These are phyloP conservation scores for Chrosomus eos DNA, from an alignment of 2,797 vertebrate genomes.

Conservation along the genomic window DNA sequence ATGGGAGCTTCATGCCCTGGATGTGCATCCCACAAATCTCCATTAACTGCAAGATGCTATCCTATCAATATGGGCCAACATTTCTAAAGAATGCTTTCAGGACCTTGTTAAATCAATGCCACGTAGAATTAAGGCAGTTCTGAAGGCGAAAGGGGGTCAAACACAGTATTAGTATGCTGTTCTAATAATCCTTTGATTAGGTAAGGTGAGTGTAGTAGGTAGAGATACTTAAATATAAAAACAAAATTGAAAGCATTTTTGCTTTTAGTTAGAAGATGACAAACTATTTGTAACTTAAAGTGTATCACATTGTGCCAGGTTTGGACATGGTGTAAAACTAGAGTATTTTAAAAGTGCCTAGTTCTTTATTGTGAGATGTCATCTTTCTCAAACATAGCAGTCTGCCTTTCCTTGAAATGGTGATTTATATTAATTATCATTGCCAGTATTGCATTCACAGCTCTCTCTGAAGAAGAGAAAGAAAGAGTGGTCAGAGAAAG, in stretches of 20 bases:
- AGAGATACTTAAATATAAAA: neutral
- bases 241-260: neutral
- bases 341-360: neutral
- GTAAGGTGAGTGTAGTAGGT: too few species aligned
- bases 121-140: too few species aligned
- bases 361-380: neutral
- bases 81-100: too few species aligned
- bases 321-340: neutral
- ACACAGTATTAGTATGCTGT: too few species aligned
- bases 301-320: neutral
- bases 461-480: neutral
- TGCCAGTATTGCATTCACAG: neutral
- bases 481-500: neutral
- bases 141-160: too few species aligned
- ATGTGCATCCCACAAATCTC: too few species aligned
- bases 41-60: too few species aligned
- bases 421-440: neutral
- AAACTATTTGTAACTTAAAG: neutral
- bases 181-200: too few species aligned
- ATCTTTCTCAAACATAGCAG: neutral
- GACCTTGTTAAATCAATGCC: too few species aligned
- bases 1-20: too few species aligned
- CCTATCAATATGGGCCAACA: too few species aligned
- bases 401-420: neutral
- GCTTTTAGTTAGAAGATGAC: neutral